Conservation (phyloP, 1,140 invertebrate genomes). For the Augochlora pura region DNA sequence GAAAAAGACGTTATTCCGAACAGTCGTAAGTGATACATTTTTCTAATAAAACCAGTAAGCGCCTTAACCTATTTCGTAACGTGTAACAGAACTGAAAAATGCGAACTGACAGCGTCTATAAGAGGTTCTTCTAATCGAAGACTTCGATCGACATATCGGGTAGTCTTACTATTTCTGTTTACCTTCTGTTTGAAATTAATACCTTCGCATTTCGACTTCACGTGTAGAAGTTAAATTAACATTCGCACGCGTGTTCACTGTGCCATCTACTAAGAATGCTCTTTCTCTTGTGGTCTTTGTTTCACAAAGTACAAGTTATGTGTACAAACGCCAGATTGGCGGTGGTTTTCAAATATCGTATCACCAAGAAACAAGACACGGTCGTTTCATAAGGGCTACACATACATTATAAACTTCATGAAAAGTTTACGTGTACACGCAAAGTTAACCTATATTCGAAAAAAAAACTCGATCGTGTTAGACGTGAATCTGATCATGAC, state of each 20-base stretch:
- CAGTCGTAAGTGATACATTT: constrained; percentile 20
- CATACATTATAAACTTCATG: too few relatives aligned
- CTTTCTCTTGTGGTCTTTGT: too few relatives aligned
- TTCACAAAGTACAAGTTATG: too few relatives aligned
- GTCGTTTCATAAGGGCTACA: too few relatives aligned
- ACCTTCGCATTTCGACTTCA: background rate
- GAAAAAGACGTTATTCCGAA: background rate
- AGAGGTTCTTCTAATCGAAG: background rate
- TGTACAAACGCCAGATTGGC: too few relatives aligned
- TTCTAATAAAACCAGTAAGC: background rate
- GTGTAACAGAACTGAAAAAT: constrained; percentile 9
- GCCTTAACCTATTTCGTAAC: constrained; percentile 33
- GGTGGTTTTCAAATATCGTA: too few relatives aligned
- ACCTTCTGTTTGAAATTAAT: background rate
- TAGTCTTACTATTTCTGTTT: background rate
- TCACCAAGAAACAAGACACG: too few relatives aligned
- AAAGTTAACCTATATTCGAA: too few relatives aligned
- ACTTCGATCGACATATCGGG: background rate
- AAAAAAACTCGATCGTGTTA: too few relatives aligned
- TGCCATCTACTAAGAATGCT: too few relatives aligned
- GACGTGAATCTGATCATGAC: too few relatives aligned
- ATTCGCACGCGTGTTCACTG: background rate
- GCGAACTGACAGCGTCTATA: constrained; percentile 17
- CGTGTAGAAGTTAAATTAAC: background rate
- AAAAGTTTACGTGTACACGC: too few relatives aligned